A percentile compares a stretch with the other conserved stretches of the same genome.
These are phyloP conservation scores for Istiophorus platypterus DNA, from an alignment of 2,113 vertebrate genomes.

Conservation along the genomic window DNA sequence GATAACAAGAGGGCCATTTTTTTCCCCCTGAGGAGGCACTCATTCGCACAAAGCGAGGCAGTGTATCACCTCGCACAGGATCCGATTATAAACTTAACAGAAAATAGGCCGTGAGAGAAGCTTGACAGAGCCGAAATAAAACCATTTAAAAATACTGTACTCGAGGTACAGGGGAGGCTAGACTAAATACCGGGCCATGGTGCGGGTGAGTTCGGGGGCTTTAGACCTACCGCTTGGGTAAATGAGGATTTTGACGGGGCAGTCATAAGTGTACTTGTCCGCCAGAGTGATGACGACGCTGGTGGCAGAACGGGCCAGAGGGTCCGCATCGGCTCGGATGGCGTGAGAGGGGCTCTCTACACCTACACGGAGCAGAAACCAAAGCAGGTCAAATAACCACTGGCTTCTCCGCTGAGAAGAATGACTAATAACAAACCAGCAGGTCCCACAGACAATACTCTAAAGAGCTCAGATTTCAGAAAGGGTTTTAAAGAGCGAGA, in stretches of 20 bases:
- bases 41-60: conserved; percentile 19
- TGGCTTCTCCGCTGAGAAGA: conserved; percentile 8
- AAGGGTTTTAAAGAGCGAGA: background rate
- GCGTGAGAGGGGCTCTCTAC: conserved; percentile 96
- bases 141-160: conserved; percentile 32
- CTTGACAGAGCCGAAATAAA: conserved; percentile 11
- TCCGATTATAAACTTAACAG: conserved; percentile 49
- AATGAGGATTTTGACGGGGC: conserved; percentile 93
- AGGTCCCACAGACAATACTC: background rate
- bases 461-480: background rate
- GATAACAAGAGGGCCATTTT: conserved; percentile 38
- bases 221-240: conserved; percentile 91
- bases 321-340: conserved; percentile 93
- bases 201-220: conserved; percentile 10
- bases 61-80: conserved; percentile 53
- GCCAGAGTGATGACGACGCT: conserved; percentile 93
- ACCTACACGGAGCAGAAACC: conserved; percentile 81
- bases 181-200: background rate
- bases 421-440: background rate
- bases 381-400: conserved; percentile 45
- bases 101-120: background rate
- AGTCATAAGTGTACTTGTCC: conserved; percentile 95
- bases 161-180: conserved; percentile 1
- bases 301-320: conserved; percentile 89
- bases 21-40: conserved; percentile 14